Evolutionary conservation across 2,888 invertebrate genomes (phyloP), one percentile per base, ranked within the genome.

Genomic region (Dryobota labecula): DNA sequence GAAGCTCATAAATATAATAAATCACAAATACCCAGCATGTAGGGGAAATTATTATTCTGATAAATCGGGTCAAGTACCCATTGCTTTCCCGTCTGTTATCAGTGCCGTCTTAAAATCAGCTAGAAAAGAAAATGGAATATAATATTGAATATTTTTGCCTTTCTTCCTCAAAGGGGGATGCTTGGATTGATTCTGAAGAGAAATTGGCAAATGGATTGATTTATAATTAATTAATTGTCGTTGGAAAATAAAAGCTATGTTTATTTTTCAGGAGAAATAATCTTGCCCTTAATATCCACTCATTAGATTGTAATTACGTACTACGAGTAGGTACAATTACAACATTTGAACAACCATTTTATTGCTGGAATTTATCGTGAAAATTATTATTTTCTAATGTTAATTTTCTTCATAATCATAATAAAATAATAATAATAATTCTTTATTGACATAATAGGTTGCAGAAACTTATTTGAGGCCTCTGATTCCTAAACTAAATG

Each of bases 61-160:
- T 68, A 47, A 78, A 78, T 73, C 66, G 45, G 82, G 84, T 82
- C 79, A 86, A 82, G 78, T 82, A 72, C 70, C 73, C 77, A 81
- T 83, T 81, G 70, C 57, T 56, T 53, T 49, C 24, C 41, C 41
- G n/a, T 69, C 62, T 74, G 67, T 79, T 66, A 61, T 57, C 47
- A 70, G 27, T 41, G 45, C 20, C 27, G n/a, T 49, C 45, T 63
- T 58, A 36, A 53, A 58, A 62, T 62, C 67, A 41, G 18, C 33
- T n/a, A 38, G 33, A 72, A 49, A 62, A 57, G 43, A 61, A 57
- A 68, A 69, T 47, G 13, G n/a, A 27, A 51, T 41, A 36, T 38
- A n/a, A 63, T 60, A 68, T 61, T 56, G 13, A 57, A 57, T 68
- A 36, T 60, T 53, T 61, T 45, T 15, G 9, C 27, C 8, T 53